These are phyloP conservation scores for Phrynocephalus vlangalii DNA, from an alignment of 2,797 vertebrate genomes.

Conservation along the genomic window DNA sequence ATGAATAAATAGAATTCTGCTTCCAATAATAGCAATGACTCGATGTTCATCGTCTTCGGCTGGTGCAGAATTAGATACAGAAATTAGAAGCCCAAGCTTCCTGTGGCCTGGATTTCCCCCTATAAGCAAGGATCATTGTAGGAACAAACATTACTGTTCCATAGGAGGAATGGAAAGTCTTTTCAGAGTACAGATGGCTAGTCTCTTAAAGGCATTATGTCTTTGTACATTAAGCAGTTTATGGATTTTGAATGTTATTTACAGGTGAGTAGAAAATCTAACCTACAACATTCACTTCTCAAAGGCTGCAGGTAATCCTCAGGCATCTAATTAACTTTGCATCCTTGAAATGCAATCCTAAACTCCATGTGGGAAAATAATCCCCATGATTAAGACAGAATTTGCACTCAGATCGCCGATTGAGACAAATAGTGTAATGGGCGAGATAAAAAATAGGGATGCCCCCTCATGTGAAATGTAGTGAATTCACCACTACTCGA, in stretches of 20 bases:
- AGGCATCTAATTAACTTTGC: background rate
- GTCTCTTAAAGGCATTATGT: background rate
- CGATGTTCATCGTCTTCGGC: background rate
- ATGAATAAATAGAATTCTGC: slow-evolving; percentile 11
- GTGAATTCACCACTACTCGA: background rate
- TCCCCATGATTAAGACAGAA: background rate
- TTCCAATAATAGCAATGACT: slow-evolving; percentile 31
- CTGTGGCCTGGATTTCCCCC: background rate
- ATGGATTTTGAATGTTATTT: background rate
- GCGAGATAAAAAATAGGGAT: background rate
- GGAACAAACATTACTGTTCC: background rate
- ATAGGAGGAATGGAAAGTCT: background rate
- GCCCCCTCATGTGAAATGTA: background rate
- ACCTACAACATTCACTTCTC: background rate
- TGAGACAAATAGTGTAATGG: background rate
- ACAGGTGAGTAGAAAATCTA: background rate
- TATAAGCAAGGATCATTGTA: background rate
- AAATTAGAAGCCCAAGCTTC: background rate
- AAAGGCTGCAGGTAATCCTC: background rate
- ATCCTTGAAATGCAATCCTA: background rate
- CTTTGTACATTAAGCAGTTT: background rate
- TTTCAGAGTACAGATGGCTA: background rate
- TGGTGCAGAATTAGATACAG: background rate
- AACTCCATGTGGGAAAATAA: background rate
- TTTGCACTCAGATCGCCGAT: background rate